Base-by-base conservation (phyloP, 2,113 vertebrate genomes). In the Periophthalmus modestus region DNA sequence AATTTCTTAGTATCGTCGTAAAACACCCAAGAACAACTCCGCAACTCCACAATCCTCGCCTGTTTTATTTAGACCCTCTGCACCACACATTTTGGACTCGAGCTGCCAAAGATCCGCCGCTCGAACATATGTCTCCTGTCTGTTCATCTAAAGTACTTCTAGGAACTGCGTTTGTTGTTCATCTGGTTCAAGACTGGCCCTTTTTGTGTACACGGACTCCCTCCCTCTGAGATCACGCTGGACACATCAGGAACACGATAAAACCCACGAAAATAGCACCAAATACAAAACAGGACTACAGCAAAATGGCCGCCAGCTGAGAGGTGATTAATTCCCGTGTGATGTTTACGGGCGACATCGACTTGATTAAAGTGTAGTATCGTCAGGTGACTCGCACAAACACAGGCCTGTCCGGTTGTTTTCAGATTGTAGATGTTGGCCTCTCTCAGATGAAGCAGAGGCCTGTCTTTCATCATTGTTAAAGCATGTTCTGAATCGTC, bases 121-220 rank as follows among this genome's bases (percentile, higher is more conserved):
- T 10, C 21, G 13, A 28, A 24, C 57, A 24, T 15, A 23, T 23
- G 57, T 23, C 57, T 24, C 58, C 12, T 4, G 23, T 61, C 9
- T 24, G 24, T 11, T 61, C 57, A 13, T 10, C 3, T 6, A 6
- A 33, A 5, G 58, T 28, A 12, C 28, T 82, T 77, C 68, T 72
- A 74, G 74, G 69, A 63, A 72, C 59, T 65, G 28, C 28, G 36
- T 58, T 47, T 82, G 67, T 72, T 54, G 67, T 68, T 79, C 72
- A 75, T 75, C 79, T 75, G 75, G 75, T 16, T 71, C 4, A 39
- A 39, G 7, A 39, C 5, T 39, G 36, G 36, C 36, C 36, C 36
- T 39, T 39, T 72, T 78, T 58, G 63, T 59, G 69, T 69, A 66
- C 75, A 57, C 34, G 33, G 72, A 67, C 63, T 69, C 12, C 46